Evolutionary conservation across 1,140 invertebrate genomes (phyloP).

Genomic region (Solenopsis fugax): DNA sequence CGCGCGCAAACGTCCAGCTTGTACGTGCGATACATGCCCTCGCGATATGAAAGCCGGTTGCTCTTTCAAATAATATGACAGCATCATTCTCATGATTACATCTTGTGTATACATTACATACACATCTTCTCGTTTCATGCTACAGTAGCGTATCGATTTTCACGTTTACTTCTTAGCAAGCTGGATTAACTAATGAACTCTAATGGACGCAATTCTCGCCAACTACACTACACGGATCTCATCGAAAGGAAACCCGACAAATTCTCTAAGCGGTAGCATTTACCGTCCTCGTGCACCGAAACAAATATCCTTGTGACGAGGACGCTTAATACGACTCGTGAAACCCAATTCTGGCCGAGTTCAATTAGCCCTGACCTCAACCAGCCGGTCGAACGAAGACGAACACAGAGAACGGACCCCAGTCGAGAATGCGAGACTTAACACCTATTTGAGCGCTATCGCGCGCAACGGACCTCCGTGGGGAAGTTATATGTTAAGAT

Average conservation of each 20-base stretch:
- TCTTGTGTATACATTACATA: neutral
- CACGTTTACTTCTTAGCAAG: neutral
- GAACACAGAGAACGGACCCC: slow-evolving; percentile 3
- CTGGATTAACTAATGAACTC: neutral
- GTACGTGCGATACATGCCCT: slow-evolving; percentile 15
- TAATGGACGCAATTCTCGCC: slow-evolving; percentile 2
- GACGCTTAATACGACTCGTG: slow-evolving; percentile 19
- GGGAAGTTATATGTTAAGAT: slow-evolving; percentile 50
- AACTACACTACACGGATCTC: slow-evolving; percentile 20
- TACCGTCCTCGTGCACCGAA: slow-evolving; percentile 25
- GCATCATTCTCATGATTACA: neutral
- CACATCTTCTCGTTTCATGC: neutral
- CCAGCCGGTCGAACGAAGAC: neutral
- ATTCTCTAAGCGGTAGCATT: neutral
- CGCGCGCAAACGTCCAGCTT: neutral
- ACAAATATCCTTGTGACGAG: slow-evolving; percentile 61
- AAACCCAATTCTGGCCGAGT: slow-evolving; percentile 31
- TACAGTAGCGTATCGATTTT: neutral
- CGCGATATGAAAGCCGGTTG: neutral
- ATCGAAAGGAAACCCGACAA: slow-evolving; percentile 27
- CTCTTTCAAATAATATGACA: neutral
- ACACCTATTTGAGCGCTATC: slow-evolving; percentile 36
- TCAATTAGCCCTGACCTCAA: slow-evolving; percentile 69
- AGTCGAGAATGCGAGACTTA: slow-evolving; percentile 33
- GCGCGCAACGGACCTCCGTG: neutral